Evolutionary conservation across 2,113 vertebrate genomes (phyloP).

Genomic region (Crotophaga sulcirostris): DNA sequence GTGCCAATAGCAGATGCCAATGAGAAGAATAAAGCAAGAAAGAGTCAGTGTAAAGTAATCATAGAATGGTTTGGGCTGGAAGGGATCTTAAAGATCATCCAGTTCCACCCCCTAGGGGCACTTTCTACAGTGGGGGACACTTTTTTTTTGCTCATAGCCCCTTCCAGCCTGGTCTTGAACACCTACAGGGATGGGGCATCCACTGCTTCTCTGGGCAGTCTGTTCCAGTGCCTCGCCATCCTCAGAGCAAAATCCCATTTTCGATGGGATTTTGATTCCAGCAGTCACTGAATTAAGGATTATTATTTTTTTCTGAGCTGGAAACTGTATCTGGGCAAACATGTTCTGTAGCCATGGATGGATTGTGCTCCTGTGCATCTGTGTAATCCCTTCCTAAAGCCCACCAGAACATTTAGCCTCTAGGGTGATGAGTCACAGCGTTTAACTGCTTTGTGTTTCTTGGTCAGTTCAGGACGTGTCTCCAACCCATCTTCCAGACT

Average conservation of each 20-base stretch:
- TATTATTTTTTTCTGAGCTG: background rate
- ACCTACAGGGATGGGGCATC: no score
- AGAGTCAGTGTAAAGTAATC: background rate
- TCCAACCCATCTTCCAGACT: background rate
- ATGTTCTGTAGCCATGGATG: background rate
- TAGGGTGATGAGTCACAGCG: background rate
- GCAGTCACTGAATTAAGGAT: background rate
- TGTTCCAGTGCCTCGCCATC: no score
- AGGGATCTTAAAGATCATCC: no score
- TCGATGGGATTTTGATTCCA: background rate
- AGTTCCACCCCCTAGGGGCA: no score
- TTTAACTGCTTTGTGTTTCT: background rate
- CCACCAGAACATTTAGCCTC: background rate
- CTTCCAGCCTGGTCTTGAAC: no score
- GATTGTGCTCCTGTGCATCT: background rate
- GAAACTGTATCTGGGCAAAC: background rate
- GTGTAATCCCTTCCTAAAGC: background rate
- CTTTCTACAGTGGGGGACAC: no score
- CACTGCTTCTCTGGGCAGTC: no score
- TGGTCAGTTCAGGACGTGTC: background rate
- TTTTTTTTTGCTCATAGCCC: no score
- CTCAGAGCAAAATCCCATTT: background rate
- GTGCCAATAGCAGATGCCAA: background rate
- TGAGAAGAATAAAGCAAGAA: background rate
- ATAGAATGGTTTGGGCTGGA: no score